phyloP scores from a whole-genome alignment of 2,797 vertebrate species.

The Enteromius afrohamiltoni region DNA sequence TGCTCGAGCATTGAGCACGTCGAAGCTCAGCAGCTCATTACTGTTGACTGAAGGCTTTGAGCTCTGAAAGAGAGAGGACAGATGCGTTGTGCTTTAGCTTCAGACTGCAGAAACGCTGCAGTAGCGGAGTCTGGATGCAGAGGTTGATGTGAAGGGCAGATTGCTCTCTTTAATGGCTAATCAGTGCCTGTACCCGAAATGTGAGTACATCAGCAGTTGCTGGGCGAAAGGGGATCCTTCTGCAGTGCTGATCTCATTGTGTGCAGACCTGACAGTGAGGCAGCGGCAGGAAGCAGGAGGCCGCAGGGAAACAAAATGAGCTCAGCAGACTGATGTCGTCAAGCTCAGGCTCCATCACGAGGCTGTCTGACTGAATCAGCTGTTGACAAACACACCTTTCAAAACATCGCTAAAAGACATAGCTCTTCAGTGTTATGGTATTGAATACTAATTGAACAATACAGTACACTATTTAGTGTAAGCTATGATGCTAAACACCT shows the following conservation, averaged over 20 bases:
- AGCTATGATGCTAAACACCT: neutral
- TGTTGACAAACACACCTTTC: neutral
- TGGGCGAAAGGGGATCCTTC: conserved; percentile 53
- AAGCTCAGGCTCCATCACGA: conserved; percentile 7
- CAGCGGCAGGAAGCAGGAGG: conserved; percentile 54
- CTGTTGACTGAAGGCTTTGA: conserved; percentile 45
- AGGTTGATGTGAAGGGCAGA: conserved; percentile 55
- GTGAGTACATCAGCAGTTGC: conserved; percentile 54
- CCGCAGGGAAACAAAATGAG: conserved; percentile 38
- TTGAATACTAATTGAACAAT: neutral
- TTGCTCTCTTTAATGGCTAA: conserved; percentile 64
- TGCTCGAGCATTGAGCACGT: neutral
- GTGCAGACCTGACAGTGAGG: conserved; percentile 52
- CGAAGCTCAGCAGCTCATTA: conserved; percentile 53
- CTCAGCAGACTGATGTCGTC: conserved; percentile 39
- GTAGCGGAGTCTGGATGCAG: conserved; percentile 53
- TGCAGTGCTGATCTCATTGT: conserved; percentile 62
- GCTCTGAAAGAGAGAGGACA: conserved; percentile 55
- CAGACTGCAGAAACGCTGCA: conserved; percentile 67
- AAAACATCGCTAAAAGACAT: neutral
- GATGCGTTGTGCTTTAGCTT: conserved; percentile 63
- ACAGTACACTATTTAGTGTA: neutral
- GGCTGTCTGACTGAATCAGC: conserved; percentile 42
- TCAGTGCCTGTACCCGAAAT: conserved; percentile 57
- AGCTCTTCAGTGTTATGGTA: neutral